Evolutionary conservation across 2,113 vertebrate species (phyloP), one percentile per base, ranked within the genome.

Genomic region (Sitta europaea): DNA sequence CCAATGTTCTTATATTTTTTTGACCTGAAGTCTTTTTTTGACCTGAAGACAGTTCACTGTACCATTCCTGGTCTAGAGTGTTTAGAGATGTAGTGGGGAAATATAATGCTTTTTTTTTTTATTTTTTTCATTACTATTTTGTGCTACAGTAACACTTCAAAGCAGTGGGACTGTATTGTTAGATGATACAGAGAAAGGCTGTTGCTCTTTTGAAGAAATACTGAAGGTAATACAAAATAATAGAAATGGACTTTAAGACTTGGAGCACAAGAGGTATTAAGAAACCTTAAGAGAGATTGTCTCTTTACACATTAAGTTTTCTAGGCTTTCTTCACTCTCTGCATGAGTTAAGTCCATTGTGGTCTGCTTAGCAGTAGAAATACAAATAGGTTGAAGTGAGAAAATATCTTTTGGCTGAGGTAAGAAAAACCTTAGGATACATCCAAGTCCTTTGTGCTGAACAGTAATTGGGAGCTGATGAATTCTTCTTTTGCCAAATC

Each of bases 401-500:
- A 87, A 84, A 92, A 74, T 81, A 40, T 31, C 57, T 92, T 70
- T 42, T 61, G 40, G 31, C 65, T 86, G 87, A 91, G 65, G 65
- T 86, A 88, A 89, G 76, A 54, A 92, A 80, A 93, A 71, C 27
- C 40, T 86, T 73, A 91, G 65, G 38, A 50, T 71, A 38, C 35
- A 66, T 91, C 38, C 25, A 55, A 40, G 35, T 88, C 51, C 36
- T 92, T 94, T 59, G 48, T 71, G 23, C 48, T 81, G 15, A 40
- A 16, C 40, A 67, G 53, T 88, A 94, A 90, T 84, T 90, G 48
- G 68, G 66, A 87, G 80, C 57, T 70, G 81, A 71, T 74, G 55
- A 92, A 80, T 94, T 92, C 51, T 90, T 89, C 58, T 76, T 86
- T 88, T 88, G 83, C 61, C 73, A 86, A 58, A 71, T 84, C 72